Conservation (phyloP, 30 jellyfish, hydroid and myxozoan genomes). For the Aurelia aurita complex sp. Pacific region DNA sequence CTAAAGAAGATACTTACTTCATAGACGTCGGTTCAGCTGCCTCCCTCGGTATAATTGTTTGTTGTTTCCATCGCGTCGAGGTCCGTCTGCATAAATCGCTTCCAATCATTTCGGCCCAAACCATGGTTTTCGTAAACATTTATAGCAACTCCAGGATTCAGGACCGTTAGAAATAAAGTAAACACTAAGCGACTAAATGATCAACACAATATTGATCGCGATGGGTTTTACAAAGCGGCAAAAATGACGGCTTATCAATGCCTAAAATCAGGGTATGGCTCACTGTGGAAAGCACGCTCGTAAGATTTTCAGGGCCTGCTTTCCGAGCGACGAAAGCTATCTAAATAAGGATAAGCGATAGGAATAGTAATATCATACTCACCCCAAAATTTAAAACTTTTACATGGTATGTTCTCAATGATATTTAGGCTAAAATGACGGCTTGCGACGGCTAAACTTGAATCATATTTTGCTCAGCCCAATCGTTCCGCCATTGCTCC, state of each 20-base stretch:
- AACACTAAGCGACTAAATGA: no score
- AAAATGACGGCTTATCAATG: no score
- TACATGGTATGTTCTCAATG: conserved; percentile 37
- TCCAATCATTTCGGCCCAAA: no score
- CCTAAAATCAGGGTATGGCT: no score
- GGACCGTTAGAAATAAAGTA: no score
- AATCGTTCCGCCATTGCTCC: conserved; percentile 62
- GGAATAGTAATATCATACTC: conserved; percentile 1
- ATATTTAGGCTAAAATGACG: conserved; percentile 2
- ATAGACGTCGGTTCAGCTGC: conserved; percentile 34
- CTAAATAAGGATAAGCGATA: not conserved
- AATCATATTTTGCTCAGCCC: conserved; percentile 20
- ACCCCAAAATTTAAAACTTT: conserved; percentile 25
- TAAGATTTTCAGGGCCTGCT: conserved; percentile 45
- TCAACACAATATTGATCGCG: no score
- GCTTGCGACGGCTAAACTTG: conserved; percentile 27
- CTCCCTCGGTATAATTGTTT: conserved; percentile 25
- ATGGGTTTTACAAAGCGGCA: no score
- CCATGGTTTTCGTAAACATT: no score
- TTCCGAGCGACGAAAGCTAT: conserved; percentile 18
- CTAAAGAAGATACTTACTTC: no score
- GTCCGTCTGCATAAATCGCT: not conserved
- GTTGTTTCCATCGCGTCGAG: conserved; percentile 68
- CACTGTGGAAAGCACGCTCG: conserved; percentile 36
- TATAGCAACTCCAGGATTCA: no score